Evolutionary conservation across 2,888 invertebrate species (phyloP).

Genomic region (Nemurella pictetii): DNA sequence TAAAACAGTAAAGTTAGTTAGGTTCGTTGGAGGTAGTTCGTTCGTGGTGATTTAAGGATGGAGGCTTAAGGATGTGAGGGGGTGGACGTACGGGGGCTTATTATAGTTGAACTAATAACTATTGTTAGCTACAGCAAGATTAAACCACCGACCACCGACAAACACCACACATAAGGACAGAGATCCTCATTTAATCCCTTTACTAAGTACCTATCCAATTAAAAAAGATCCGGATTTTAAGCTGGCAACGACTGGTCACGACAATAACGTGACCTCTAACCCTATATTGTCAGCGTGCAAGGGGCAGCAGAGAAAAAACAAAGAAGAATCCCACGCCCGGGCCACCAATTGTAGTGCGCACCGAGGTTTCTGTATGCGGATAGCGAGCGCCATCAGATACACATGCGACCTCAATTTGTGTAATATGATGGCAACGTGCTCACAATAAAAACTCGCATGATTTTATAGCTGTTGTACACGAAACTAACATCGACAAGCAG

Average conservation of each 20-base stretch:
- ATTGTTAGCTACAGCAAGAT: neutral
- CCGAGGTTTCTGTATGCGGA: neutral
- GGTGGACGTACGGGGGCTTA: too few relatives aligned
- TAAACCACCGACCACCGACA: neutral
- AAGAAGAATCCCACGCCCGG: neutral
- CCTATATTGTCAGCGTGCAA: too few relatives aligned
- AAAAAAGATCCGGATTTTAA: too few relatives aligned
- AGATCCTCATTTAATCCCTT: too few relatives aligned
- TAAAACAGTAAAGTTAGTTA: neutral
- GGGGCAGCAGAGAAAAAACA: too few relatives aligned
- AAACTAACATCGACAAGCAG: neutral
- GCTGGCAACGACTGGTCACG: too few relatives aligned
- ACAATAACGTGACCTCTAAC: too few relatives aligned
- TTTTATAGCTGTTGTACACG: neutral
- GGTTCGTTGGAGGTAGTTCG: neutral
- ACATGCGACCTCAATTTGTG: neutral
- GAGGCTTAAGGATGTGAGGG: neutral
- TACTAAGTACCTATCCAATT: too few relatives aligned
- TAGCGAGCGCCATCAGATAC: neutral
- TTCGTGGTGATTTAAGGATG: conserved; percentile 2
- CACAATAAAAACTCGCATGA: neutral
- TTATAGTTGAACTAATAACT: neutral
- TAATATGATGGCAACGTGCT: neutral
- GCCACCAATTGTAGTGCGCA: neutral
- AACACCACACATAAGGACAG: too few relatives aligned